phyloP scores from a whole-genome alignment of 2,113 vertebrate genomes.

The Solenodon paradoxus region DNA sequence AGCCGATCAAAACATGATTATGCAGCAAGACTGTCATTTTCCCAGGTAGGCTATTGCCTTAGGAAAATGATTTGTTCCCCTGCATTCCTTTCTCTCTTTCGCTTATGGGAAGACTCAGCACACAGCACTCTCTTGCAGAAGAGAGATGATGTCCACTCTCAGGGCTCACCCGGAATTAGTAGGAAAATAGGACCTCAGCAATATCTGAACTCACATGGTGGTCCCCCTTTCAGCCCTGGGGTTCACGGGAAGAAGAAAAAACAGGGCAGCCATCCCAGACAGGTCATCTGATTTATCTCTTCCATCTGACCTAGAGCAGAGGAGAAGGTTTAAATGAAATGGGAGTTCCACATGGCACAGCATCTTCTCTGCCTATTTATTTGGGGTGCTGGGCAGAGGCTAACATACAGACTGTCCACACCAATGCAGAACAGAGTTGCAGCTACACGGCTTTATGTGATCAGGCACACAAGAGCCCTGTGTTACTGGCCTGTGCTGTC shows the following conservation, averaged over 20 bases:
- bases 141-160: neutral
- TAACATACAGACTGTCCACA: fast-evolving
- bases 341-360: fast-evolving
- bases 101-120: neutral
- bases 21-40: neutral
- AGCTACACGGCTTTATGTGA: neutral
- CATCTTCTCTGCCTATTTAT: neutral
- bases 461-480: neutral
- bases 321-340: neutral
- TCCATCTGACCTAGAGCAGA: neutral
- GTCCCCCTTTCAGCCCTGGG: neutral
- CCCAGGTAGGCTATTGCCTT: neutral
- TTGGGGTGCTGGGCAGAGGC: neutral
- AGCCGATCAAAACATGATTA: neutral
- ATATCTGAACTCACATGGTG: neutral
- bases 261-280: too few relatives aligned
- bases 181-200: neutral
- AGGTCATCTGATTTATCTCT: neutral
- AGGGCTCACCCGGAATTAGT: neutral
- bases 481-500: neutral
- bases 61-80: neutral
- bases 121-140: neutral
- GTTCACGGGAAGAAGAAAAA: neutral
- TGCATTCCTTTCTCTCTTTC: neutral
- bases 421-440: fast-evolving